These are phyloP conservation scores for Nettapus auritus DNA, from an alignment of 2,113 vertebrate species.

Conservation along the genomic window DNA sequence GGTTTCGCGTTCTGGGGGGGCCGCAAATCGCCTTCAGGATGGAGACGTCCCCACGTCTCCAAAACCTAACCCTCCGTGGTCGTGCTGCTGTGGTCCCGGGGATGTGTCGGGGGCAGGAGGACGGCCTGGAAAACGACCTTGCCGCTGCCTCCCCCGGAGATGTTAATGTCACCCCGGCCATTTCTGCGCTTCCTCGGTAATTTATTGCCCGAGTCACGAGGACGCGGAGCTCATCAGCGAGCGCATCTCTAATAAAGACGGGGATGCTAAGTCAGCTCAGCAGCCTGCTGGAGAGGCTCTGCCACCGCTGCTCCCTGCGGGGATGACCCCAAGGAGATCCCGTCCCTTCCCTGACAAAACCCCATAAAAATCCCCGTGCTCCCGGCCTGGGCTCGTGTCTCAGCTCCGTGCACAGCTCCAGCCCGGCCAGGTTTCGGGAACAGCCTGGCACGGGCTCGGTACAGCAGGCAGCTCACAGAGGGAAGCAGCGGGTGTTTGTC, in stretches of 20 bases:
- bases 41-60: not conserved
- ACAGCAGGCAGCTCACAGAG: not conserved
- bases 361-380: not conserved
- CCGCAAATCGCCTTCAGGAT: not conserved
- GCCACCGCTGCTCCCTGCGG: not conserved
- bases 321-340: too few relatives aligned
- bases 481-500: not conserved
- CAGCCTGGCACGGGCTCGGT: rapidly evolving
- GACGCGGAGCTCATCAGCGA: conserved; percentile 24
- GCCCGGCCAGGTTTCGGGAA: not conserved
- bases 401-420: not conserved
- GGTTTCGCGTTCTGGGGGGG: not conserved
- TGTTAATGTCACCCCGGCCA: not conserved
- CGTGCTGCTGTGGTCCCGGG: not conserved
- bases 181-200: not conserved
- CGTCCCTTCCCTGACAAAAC: too few relatives aligned
- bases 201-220: not conserved
- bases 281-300: not conserved
- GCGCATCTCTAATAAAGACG: not conserved
- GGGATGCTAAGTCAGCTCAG: not conserved
- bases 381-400: not conserved
- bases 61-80: not conserved
- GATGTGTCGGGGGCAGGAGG: not conserved
- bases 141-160: not conserved
- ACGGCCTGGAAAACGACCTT: conserved; percentile 2